Evolutionary conservation across 2,888 invertebrate species (phyloP).

Genomic region (Atrina japonica): DNA sequence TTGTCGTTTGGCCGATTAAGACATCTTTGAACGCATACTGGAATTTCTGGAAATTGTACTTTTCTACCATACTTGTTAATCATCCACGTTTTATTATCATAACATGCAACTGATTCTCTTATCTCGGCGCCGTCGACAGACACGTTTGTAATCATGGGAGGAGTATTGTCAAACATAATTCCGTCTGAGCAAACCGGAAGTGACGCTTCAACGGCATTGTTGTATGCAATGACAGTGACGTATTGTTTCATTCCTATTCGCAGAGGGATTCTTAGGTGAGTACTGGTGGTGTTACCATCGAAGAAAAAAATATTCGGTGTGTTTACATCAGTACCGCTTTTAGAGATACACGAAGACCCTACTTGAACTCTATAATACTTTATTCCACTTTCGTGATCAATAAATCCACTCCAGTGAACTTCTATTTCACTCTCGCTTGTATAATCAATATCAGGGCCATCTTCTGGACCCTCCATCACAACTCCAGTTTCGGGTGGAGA

Average conservation of each 20-base stretch:
- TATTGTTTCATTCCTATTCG: conserved; percentile 14
- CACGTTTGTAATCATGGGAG: conserved; percentile 45
- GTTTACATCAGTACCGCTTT: not conserved
- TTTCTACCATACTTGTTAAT: conserved; percentile 44
- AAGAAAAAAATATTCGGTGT: too few relatives aligned
- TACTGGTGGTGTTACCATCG: too few relatives aligned
- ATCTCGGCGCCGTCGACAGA: conserved; percentile 40
- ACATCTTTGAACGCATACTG: not conserved
- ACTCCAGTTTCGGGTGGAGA: conserved; percentile 54
- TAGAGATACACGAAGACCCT: conserved; percentile 40
- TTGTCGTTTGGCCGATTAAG: not conserved
- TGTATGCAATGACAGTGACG: conserved; percentile 58
- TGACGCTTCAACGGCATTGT: conserved; percentile 63
- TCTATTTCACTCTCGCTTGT: conserved; percentile 43
- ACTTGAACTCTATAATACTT: conserved; percentile 47
- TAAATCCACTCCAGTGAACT: conserved; percentile 58
- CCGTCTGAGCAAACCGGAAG: conserved; percentile 63
- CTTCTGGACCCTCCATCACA: conserved; percentile 45
- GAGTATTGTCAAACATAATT: conserved; percentile 50
- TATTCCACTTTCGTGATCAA: conserved; percentile 64
- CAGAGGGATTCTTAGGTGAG: too few relatives aligned
- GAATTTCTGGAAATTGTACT: conserved; percentile 16
- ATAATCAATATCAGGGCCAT: conserved; percentile 57
- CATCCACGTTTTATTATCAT: conserved; percentile 35
- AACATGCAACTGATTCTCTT: conserved; percentile 44